A percentile compares a stretch with the other conserved stretches of the same genome.
These are phyloP conservation scores for Pammene aurita DNA, from an alignment of 2,888 invertebrate species.

Conservation along the genomic window DNA sequence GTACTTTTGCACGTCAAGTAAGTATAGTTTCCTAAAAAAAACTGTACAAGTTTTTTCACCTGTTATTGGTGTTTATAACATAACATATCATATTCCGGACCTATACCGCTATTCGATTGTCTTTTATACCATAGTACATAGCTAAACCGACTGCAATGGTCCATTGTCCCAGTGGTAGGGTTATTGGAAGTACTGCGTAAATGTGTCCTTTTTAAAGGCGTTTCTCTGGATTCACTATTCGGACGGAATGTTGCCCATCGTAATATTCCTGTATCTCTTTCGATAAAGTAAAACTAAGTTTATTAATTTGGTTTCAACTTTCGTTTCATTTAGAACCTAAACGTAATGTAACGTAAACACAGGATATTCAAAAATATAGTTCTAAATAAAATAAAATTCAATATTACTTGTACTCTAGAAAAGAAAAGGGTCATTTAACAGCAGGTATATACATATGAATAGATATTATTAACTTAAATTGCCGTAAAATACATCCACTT, in stretches of 20 bases:
- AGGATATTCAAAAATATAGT: no score
- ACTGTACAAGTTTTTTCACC: no score
- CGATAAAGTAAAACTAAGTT: neutral
- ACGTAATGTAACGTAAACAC: no score
- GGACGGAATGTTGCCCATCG: constrained; percentile 2
- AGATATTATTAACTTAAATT: neutral
- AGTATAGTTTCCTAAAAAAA: no score
- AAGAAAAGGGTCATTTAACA: neutral
- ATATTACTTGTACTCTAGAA: no score
- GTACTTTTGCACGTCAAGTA: no score
- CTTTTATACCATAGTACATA: constrained; percentile 43
- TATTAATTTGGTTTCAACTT: neutral
- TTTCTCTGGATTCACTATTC: constrained; percentile 33
- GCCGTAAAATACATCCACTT: constrained; percentile 13
- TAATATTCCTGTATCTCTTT: constrained; percentile 5
- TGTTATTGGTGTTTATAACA: no score
- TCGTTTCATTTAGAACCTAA: no score
- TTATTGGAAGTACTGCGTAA: constrained; percentile 62
- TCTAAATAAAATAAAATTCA: no score
- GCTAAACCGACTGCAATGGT: constrained; percentile 52
- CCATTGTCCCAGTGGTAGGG: constrained; percentile 54
- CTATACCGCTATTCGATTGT: constrained; percentile 36
- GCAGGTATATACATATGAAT: neutral
- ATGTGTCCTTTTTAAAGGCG: constrained; percentile 60
- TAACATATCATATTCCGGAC: neutral